Base-by-base conservation (phyloP, 2,113 vertebrate genomes). In the Cavia porcellus region DNA sequence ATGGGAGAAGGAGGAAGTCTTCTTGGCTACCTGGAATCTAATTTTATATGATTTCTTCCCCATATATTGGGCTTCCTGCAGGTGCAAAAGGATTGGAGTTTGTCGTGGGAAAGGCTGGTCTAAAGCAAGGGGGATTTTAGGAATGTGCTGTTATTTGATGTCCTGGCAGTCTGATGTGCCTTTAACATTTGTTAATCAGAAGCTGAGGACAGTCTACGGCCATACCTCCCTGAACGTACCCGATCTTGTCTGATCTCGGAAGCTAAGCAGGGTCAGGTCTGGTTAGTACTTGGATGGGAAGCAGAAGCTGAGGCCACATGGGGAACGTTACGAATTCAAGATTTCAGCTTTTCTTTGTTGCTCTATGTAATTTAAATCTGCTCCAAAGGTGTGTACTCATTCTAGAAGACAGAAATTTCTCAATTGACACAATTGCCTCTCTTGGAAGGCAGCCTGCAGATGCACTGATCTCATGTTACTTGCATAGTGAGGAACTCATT, bases 141-240 rank as follows among this genome's bases (percentile, higher is more conserved):
- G 55, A 75, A 80, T 74, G 42, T 14, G 52, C 68, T 89, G 20
- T 47, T 84, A 13, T 75, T 38, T 90, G 59, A 57, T 82, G 25
- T 25, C 66, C 17, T 84, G 19, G 19, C 50, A 68, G 50, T n/a
- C 24, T 42, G 12, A 45, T 79, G 47, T 30, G 61, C 38, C 94
- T 75, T 61, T 62, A 93, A 72, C 8, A 38, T 87, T 75, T 94
- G 20, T 62, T 96, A 20, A 20, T 74, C 52, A 74, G 90, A 79
- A 30, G 24, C 35, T n/a, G 4, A 89, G 38, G 32, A 38, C 38
- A 38, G 38, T 38, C 38, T 38, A 38, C 38, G 38, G 38, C 38
- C 38, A 38, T 38, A 38, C 38, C 38, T 38, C 38, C 38, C 38
- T 38, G 38, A 38, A 38, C 38, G 38, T 38, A 38, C 38, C 38